phyloP scores from a whole-genome alignment of 2,888 invertebrate genomes.

The Zeuzera pyrina region DNA sequence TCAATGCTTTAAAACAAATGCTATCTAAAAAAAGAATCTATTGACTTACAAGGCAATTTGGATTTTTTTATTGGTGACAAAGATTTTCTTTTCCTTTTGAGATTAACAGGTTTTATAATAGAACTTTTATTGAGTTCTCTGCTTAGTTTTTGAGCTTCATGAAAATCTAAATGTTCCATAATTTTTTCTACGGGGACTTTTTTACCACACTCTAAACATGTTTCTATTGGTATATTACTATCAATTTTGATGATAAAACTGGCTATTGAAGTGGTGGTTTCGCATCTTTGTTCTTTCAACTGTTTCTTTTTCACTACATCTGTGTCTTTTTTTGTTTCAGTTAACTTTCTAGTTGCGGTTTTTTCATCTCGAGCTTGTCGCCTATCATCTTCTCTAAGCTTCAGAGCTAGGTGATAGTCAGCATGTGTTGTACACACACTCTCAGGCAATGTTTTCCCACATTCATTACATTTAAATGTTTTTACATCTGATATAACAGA shows the following conservation, averaged over 20 bases:
- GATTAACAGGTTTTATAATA: conserved; percentile 32
- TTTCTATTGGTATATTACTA: conserved; percentile 41
- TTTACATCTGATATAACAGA: conserved; percentile 20
- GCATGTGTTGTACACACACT: conserved; percentile 77
- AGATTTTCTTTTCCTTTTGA: conserved; percentile 44
- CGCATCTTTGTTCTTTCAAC: conserved; percentile 25
- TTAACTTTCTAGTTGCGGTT: conserved; percentile 22
- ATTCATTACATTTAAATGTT: conserved; percentile 74
- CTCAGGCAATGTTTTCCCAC: conserved; percentile 71
- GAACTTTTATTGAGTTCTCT: conserved; percentile 70
- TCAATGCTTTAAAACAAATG: too few relatives aligned
- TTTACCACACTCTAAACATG: conserved; percentile 81
- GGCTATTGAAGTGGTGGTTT: conserved; percentile 33
- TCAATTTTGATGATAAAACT: conserved; percentile 65
- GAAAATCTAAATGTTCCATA: conserved; percentile 87
- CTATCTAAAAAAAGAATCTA: conserved; percentile 54
- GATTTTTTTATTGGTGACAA: conserved; percentile 43
- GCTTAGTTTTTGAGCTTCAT: conserved; percentile 85
- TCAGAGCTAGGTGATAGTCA: conserved; percentile 82
- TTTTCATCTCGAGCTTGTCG: conserved; percentile 33
- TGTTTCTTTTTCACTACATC: conserved; percentile 15
- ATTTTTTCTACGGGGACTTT: conserved; percentile 74
- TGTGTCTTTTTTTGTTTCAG: conserved; percentile 11
- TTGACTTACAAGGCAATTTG: conserved; percentile 52
- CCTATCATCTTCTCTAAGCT: conserved; percentile 74